phyloP scores from a whole-genome alignment of 1,140 invertebrate species.

The Ips nitidus region DNA sequence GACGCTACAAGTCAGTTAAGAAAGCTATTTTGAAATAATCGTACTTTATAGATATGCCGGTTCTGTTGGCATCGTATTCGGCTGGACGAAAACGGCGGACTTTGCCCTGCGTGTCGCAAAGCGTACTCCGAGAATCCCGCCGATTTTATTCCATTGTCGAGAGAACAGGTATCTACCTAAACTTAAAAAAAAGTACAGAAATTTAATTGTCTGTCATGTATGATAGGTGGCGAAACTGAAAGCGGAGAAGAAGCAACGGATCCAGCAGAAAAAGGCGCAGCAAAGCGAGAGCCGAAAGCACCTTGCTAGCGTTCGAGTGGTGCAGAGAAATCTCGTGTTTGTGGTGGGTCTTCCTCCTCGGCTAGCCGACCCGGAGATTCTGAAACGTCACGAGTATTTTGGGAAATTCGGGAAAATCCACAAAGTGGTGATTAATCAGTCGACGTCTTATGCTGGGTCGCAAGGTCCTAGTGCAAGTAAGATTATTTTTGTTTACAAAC shows the following conservation, averaged over 20 bases:
- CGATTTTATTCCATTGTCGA: constrained; percentile 94
- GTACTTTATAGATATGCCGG: constrained; percentile 81
- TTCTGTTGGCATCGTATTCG: constrained; percentile 99
- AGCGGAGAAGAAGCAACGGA: constrained; percentile 86
- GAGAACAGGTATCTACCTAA: constrained; percentile 63
- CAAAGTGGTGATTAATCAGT: constrained; percentile 99
- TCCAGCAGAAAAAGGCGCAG: constrained; percentile 95
- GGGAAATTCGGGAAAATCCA: constrained; percentile 99
- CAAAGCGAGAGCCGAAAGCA: constrained; percentile 95
- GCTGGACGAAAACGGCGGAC: constrained; percentile 97
- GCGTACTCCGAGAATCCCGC: constrained; percentile 98
- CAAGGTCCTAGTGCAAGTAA: constrained; percentile 67
- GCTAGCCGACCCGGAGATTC: constrained; percentile 90
- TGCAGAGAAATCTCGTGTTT: constrained; percentile 59
- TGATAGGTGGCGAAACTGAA: constrained; percentile 52
- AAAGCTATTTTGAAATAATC: too few species aligned
- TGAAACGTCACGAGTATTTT: constrained; percentile 98
- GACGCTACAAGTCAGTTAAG: too few species aligned
- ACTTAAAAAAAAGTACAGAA: too few species aligned
- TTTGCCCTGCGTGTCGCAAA: constrained; percentile 98
- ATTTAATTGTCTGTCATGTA: background rate
- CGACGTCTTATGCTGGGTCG: constrained; percentile 93
- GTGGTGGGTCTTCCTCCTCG: constrained; percentile 95
- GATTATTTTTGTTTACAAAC: background rate
- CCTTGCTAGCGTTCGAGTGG: constrained; percentile 79